Evolutionary conservation across 2,797 vertebrate species (phyloP), one percentile per base, ranked within the genome.

Genomic region (Taenioides sp.): DNA sequence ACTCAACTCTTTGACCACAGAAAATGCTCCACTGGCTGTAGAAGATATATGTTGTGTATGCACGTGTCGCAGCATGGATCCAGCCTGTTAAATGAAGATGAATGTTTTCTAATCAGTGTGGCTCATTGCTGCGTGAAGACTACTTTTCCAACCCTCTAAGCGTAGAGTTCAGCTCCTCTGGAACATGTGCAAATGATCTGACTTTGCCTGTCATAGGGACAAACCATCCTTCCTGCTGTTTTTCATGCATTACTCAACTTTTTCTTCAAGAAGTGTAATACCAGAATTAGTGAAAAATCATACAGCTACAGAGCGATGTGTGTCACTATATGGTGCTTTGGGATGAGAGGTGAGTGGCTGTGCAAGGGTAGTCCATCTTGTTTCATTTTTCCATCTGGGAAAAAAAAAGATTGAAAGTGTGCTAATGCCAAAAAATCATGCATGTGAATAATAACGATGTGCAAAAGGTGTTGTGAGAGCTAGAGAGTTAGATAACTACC

Each of bases 51-150:
- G 28, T 61, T 28, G 17, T 67, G 47, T 72, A 71, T 75, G 69
- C 61, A 69, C 54, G 69, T 72, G 76, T 54, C 63, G 62, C 59
- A 76, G 58, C 79, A 75, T 78, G 70, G 70, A n/a, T 84, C 65
- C 84, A 68, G 75, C 67, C 81, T 80, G 69, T 75, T 86, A 91
- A 92, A 93, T 91, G 76, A 91, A 87, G 89, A 92, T 87, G 76
- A 90, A 92, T 91, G 85, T 86, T 88, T 79, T 80, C 80, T 76
- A 81, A 78, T 87, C 83, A 82, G 74, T 69, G 79, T 63, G 37
- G 77, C 72, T 80, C 80, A 64, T 71, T 86, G 84, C 83, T 77
- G 85, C 79, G 68, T 91, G 80, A 85, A 86, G 81, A 82, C 74
- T 77, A 47, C 70, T 78, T 86, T 87, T 79, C 75, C 72, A 67